These are phyloP conservation scores for Alces alces DNA, from an alignment of 2,113 vertebrate genomes.

Conservation along the genomic window DNA sequence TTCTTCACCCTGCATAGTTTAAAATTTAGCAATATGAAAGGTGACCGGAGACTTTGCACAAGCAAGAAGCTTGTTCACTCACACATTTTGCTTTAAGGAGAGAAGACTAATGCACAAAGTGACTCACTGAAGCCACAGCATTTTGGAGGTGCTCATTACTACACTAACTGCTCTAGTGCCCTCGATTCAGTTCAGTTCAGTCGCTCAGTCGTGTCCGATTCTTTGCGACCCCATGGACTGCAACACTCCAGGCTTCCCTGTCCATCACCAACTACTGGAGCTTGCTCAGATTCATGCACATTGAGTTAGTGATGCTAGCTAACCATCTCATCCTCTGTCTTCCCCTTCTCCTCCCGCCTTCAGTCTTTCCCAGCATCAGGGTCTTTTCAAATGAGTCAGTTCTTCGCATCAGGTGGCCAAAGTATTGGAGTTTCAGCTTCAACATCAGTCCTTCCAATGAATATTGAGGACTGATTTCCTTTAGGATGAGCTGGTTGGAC, in stretches of 20 bases:
- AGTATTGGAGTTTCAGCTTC: neutral
- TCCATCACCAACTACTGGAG: neutral
- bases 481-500: neutral
- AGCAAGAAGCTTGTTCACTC: neutral
- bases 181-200: neutral
- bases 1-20: neutral
- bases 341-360: neutral
- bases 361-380: neutral
- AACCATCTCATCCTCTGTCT: neutral
- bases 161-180: neutral
- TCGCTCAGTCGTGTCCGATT: neutral
- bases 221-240: neutral
- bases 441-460: neutral
- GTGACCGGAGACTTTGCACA: neutral
- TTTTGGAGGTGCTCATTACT: neutral
- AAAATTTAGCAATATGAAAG: neutral
- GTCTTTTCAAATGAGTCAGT: neutral
- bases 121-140: neutral
- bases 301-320: neutral
- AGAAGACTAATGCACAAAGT: neutral
- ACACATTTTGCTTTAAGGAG: neutral
- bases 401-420: neutral
- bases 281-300: neutral
- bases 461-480: neutral
- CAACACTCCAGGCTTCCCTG: neutral